These are phyloP conservation scores for Ceyx erithaca DNA, from an alignment of 2,797 vertebrate species.

Conservation along the genomic window DNA sequence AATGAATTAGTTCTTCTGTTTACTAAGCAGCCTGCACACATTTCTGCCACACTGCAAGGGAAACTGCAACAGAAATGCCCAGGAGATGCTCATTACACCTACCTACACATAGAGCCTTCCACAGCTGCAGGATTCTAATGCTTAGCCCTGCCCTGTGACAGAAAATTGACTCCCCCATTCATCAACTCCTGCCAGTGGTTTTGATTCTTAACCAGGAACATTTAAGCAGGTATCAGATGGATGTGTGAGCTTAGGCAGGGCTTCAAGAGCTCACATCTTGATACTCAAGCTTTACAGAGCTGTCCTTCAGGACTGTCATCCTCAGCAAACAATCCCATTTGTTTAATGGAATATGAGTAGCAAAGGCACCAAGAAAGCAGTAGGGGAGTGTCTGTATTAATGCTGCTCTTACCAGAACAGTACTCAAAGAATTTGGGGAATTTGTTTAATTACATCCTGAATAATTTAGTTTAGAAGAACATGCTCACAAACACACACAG, in stretches of 20 bases:
- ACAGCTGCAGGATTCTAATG: neutral
- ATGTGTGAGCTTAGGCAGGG: neutral
- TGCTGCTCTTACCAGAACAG: neutral
- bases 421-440: conserved; percentile 18
- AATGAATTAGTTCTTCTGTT: neutral
- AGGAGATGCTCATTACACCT: neutral
- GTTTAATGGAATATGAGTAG: neutral
- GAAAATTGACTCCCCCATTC: neutral
- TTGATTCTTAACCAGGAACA: neutral
- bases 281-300: neutral
- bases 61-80: neutral
- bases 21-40: neutral
- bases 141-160: neutral
- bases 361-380: neutral
- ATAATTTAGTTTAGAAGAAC: neutral
- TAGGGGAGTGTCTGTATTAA: neutral
- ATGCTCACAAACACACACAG: neutral
- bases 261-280: neutral
- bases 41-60: neutral
- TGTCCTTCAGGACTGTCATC: neutral
- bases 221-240: neutral
- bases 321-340: neutral
- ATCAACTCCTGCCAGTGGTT: neutral
- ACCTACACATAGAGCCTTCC: neutral
- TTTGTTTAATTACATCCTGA: conserved; percentile 10